Base-by-base conservation (phyloP, 2,888 invertebrate species). In the Mechanitis mazaeus region DNA sequence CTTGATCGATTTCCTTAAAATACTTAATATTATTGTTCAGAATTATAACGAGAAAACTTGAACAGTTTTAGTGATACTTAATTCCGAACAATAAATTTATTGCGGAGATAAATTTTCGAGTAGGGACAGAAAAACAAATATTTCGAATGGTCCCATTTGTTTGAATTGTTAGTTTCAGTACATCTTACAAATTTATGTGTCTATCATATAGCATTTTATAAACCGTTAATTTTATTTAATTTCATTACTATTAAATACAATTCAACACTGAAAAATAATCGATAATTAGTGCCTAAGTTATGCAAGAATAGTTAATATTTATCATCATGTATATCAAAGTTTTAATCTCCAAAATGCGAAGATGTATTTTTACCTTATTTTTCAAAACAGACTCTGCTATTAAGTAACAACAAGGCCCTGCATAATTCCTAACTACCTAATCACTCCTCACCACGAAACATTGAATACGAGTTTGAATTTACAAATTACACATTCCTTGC, bases 371-470 rank as follows among this genome's bases (percentile, higher is more conserved):
- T 50, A 50, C 31, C 50, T 50, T 3, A 50, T 50, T 50, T 50
- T n/a, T 9, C 31, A 31, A 31, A 6, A 2, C 31, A 3, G 31
- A 28, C 2, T 50, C 50, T 31, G 7, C 50, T n/a, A 31, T 50
- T 50, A 50, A 50, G 9, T 50, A 50, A 50, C 47, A 64, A 61
- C 56, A 54, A 58, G 53, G 55, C 59, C 56, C 54, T 61, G 54
- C 46, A 58, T 61, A 63, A 63, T 65, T 53, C 59, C 61, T 64
- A 64, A 64, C 58, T 56, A 59, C 60, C 31, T 62, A 58, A 66
- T 64, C 58, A 56, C 47, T 11, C 7, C 47, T 54, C 45, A 45
- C 61, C 66, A 66, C 64, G 66, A 66, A 64, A 61, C 50, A 55
- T 58, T 33, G 56, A 59, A 45, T 11, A 54, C 12, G 11, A n/a